A percentile compares a stretch with the other conserved stretches of the same genome.
Conservation (phyloP, 1,140 invertebrate genomes). For the Hycleus cichorii region DNA sequence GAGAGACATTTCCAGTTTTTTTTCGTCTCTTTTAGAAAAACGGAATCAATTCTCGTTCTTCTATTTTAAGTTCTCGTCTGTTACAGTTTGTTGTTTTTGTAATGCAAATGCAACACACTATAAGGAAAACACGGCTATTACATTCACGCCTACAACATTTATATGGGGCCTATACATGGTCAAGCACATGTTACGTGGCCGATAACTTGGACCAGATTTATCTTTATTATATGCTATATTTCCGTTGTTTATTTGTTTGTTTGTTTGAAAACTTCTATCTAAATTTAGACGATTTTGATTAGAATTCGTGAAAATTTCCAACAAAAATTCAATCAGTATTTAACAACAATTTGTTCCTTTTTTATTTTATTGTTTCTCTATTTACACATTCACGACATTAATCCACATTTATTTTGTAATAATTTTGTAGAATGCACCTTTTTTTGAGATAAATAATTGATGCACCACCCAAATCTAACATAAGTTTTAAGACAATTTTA, state of each 20-base stretch:
- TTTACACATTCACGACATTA: no score
- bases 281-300: no score
- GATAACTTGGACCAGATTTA: constrained; percentile 1
- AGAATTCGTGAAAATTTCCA: background rate
- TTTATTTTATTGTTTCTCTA: background rate
- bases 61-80: no score
- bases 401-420: constrained; percentile 6
- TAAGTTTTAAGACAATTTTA: constrained; percentile 11
- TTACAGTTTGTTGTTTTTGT: constrained; percentile 3
- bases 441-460: background rate
- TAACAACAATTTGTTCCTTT: constrained; percentile 23
- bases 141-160: constrained; percentile 13
- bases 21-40: no score
- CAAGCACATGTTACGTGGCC: constrained; percentile 3
- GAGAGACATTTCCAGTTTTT: no score
- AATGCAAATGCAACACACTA: constrained; percentile 13
- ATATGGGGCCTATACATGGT: constrained; percentile 1
- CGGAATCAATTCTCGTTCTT: no score
- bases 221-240: constrained; percentile 3
- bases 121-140: constrained; percentile 15
- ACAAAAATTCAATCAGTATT: constrained; percentile 17
- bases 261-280: background rate
- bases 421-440: constrained; percentile 11
- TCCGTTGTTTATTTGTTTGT: background rate
- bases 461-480: constrained; percentile 17